These are phyloP conservation scores for Lindbergichthys nudifrons DNA, from an alignment of 2,797 vertebrate genomes.

Conservation along the genomic window DNA sequence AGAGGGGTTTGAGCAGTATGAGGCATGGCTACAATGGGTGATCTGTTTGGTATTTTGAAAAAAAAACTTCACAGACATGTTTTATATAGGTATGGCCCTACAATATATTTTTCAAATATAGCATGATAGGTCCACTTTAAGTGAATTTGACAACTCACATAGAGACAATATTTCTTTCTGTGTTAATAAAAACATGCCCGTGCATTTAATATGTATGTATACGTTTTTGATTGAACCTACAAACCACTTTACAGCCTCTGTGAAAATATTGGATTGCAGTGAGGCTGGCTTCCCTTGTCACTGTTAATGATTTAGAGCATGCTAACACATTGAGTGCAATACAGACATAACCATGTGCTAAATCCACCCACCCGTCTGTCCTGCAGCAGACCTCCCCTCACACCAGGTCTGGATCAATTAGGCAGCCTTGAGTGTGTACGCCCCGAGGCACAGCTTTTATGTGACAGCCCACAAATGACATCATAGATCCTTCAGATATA, in stretches of 20 bases:
- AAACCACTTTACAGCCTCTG: constrained; percentile 20
- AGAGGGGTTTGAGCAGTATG: too few species aligned
- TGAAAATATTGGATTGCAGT: constrained; percentile 29
- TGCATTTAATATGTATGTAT: constrained; percentile 8
- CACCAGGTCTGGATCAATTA: constrained; percentile 35
- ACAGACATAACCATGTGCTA: constrained; percentile 41
- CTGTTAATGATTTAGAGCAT: constrained; percentile 44
- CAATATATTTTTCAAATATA: too few species aligned
- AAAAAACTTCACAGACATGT: too few species aligned
- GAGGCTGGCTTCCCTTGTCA: constrained; percentile 40
- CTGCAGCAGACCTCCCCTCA: constrained; percentile 28
- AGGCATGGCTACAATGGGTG: too few species aligned
- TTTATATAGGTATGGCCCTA: too few species aligned
- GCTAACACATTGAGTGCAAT: constrained; percentile 40
- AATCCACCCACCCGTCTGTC: constrained; percentile 5
- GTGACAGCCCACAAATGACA: constrained; percentile 49
- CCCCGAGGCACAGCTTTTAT: constrained; percentile 44
- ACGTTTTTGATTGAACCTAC: constrained; percentile 4
- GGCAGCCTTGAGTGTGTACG: constrained; percentile 16
- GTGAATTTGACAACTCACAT: neutral
- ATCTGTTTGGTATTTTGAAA: too few species aligned
- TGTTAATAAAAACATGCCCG: constrained; percentile 1
- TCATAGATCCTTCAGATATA: constrained; percentile 50
- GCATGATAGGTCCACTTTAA: too few species aligned
- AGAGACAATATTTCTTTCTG: neutral